These are phyloP conservation scores for Euspilapteryx auroguttella DNA, from an alignment of 2,888 invertebrate species.

Conservation along the genomic window DNA sequence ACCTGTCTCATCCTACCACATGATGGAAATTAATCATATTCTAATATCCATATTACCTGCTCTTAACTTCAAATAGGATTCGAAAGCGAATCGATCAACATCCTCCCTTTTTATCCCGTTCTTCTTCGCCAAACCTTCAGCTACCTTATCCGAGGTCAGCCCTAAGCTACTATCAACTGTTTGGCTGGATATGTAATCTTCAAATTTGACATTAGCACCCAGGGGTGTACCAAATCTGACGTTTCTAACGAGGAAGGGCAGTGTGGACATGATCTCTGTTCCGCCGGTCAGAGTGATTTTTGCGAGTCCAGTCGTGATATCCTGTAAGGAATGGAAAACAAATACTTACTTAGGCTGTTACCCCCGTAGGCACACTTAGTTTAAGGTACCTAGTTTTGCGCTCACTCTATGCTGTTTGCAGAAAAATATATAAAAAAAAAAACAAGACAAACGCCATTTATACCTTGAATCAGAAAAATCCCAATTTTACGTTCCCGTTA, in stretches of 20 bases:
- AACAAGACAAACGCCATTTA: too few species aligned
- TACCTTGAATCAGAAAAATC: too few species aligned
- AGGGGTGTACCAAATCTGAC: slow-evolving; percentile 87
- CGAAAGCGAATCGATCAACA: slow-evolving; percentile 79
- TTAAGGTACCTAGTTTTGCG: too few species aligned
- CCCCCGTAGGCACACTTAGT: too few species aligned
- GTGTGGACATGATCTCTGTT: slow-evolving; percentile 90
- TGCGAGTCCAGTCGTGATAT: slow-evolving; percentile 80
- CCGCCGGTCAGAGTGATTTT: slow-evolving; percentile 88
- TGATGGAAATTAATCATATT: too few species aligned
- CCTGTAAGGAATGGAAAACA: slow-evolving; percentile 50
- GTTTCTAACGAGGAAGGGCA: slow-evolving; percentile 82
- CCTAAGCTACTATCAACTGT: slow-evolving; percentile 78
- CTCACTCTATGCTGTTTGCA: too few species aligned
- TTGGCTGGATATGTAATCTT: slow-evolving; percentile 64
- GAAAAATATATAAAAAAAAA: too few species aligned
- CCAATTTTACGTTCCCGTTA: too few species aligned
- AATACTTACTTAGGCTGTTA: too few species aligned
- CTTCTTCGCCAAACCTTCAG: slow-evolving; percentile 79
- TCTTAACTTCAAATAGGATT: slow-evolving; percentile 80
- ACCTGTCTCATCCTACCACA: too few species aligned
- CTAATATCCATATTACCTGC: too few species aligned
- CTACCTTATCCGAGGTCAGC: slow-evolving; percentile 86
- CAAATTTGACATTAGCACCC: slow-evolving; percentile 73
- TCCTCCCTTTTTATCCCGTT: slow-evolving; percentile 74